Base-by-base conservation (phyloP, 2,888 invertebrate genomes). In the Fissipunctia ypsillon region DNA sequence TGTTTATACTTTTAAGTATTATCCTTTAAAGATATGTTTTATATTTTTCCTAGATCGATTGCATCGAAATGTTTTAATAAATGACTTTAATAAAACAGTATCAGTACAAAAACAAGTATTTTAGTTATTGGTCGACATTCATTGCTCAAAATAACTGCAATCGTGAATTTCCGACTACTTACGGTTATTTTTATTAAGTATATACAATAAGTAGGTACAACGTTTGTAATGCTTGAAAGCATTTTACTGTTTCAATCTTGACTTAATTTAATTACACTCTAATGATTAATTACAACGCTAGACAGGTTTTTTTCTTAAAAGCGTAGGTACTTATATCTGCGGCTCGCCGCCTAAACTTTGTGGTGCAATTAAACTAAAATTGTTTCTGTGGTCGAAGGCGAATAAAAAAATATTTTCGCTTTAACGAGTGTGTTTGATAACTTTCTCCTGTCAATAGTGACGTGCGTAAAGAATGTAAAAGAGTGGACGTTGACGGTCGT, bases 371-470 rank as follows among this genome's bases (percentile, higher is more conserved):
- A 82, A 79, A 80, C 78, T 61, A 59, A 69, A 74, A 81, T 78
- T 38, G 77, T 82, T 77, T 76, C 57, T 76, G 64, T 73, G 64
- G 72, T 77, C 72, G 63, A 73, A 61, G 68, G 74, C 73, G 50
- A 78, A 76, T 76, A 80, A 86, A 87, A 88, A 83, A 69, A 10
- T 63, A 77, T 80, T 77, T 83, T 83, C 76, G 83, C 81, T 84
- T 74, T 80, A 87, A 84, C 79, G 80, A 84, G 86, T 88, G 83
- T 84, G 85, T 84, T 78, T 76, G 76, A 87, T 87, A 83, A 90
- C 91, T 94, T 94, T 95, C 95, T 92, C 94, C 89, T 93, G 94
- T 92, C 94, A 93, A 91, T 91, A 91, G 88, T 85, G 87, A 88
- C 85, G 84, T 76, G 84, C 75, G 86, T 84, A 90, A 91, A 92